These are phyloP conservation scores for Agonopterix heracliana DNA, from an alignment of 2,888 invertebrate genomes.

Conservation along the genomic window DNA sequence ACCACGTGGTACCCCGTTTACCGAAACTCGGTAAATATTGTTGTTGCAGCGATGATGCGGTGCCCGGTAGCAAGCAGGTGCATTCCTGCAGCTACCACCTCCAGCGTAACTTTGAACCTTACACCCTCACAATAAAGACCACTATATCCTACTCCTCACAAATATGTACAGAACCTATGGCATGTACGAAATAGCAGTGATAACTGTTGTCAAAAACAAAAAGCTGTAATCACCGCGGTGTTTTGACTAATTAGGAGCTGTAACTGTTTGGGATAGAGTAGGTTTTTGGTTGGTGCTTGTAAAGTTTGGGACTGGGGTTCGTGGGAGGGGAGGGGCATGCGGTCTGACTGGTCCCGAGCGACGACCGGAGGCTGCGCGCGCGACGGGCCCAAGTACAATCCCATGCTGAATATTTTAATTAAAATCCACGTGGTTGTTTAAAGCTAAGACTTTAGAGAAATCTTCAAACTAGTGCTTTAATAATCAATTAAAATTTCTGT, in stretches of 20 bases:
- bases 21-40: slow-evolving; percentile 5
- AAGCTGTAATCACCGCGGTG: slow-evolving; percentile 22
- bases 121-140: slow-evolving; percentile 38
- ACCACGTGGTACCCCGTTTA: not conserved
- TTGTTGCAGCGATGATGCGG: slow-evolving; percentile 12
- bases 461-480: not conserved
- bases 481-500: too few relatives aligned
- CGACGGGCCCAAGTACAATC: slow-evolving; percentile 50
- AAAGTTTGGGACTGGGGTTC: slow-evolving; percentile 52
- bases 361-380: slow-evolving; percentile 72
- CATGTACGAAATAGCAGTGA: slow-evolving; percentile 62
- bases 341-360: slow-evolving; percentile 62
- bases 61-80: slow-evolving; percentile 61
- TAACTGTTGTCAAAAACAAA: slow-evolving; percentile 22
- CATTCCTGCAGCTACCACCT: slow-evolving; percentile 27
- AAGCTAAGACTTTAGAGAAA: too few relatives aligned
- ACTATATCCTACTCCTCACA: slow-evolving; percentile 26
- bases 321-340: slow-evolving; percentile 62
- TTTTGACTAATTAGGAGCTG: slow-evolving; percentile 11
- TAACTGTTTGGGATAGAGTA: slow-evolving; percentile 21
- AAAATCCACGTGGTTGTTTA: slow-evolving; percentile 39
- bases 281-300: slow-evolving; percentile 24
- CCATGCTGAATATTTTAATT: slow-evolving; percentile 41
- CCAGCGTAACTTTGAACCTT: slow-evolving; percentile 31
- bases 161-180: slow-evolving; percentile 60